Conservation (phyloP, 2,113 vertebrate genomes). For the Nyctibius bracteatus region DNA sequence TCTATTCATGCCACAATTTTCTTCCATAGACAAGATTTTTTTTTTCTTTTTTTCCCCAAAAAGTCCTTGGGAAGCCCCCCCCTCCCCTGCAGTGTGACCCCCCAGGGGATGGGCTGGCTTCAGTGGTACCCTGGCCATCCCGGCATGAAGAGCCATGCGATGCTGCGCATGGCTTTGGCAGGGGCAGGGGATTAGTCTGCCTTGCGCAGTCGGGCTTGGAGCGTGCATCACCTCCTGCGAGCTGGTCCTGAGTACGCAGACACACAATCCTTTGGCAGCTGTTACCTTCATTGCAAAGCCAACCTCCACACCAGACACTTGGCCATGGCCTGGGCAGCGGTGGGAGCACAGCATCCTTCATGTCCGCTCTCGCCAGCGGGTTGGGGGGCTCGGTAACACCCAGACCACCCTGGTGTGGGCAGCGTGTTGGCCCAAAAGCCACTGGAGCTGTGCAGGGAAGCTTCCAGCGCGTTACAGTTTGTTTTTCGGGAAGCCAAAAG, state of each 20-base stretch:
- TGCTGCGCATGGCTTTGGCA: not conserved
- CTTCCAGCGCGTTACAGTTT: not conserved
- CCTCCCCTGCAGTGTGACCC: not conserved
- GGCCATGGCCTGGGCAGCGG: not conserved
- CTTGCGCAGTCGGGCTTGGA: not conserved
- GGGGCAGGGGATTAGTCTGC: not conserved
- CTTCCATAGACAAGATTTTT: not conserved
- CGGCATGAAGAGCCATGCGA: not conserved
- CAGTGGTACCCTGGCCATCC: not conserved
- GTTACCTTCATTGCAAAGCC: not conserved
- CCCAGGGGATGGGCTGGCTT: not conserved
- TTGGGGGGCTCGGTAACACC: not conserved
- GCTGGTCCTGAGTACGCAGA: not conserved
- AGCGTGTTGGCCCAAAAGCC: not conserved
- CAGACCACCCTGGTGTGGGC: accelerated
- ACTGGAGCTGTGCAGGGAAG: not conserved
- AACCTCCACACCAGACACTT: accelerated
- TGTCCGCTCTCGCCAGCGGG: not conserved
- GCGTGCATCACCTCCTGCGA: accelerated
- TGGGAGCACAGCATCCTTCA: not conserved
- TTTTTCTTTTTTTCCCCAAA: accelerated
- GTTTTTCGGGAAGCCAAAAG: not conserved
- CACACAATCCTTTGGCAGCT: not conserved
- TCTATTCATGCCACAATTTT: not conserved
- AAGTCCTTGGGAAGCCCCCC: not conserved